Conservation (phyloP, 1,140 invertebrate genomes). For the Ceratosolen solmsi region DNA sequence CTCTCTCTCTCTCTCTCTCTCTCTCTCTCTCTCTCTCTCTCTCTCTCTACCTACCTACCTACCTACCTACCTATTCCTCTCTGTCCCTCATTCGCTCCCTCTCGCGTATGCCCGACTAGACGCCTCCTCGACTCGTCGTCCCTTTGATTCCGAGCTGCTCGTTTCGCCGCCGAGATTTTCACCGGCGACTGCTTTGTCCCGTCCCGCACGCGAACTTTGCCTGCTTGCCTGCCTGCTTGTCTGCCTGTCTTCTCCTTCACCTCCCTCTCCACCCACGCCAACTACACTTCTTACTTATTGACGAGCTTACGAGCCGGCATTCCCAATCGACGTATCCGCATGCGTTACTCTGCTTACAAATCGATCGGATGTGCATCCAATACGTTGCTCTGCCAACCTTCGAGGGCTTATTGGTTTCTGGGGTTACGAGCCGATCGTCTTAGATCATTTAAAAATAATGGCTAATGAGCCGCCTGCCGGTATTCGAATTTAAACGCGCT, state of each 20-base stretch:
- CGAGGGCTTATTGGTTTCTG: too few species aligned
- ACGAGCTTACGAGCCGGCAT: not conserved
- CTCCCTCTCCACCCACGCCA: not conserved
- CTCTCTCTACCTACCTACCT: too few species aligned
- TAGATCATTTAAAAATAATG: too few species aligned
- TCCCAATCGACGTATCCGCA: not conserved
- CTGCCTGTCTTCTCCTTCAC: not conserved
- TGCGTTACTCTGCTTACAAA: too few species aligned
- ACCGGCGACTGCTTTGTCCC: not conserved
- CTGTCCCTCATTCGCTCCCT: not conserved
- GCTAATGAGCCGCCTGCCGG: too few species aligned
- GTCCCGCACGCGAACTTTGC: not conserved
- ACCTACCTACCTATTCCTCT: too few species aligned
- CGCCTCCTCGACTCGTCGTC: not conserved
- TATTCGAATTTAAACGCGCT: not conserved
- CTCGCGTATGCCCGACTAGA: not conserved
- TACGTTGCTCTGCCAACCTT: too few species aligned
- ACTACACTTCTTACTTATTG: not conserved
- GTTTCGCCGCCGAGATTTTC: not conserved
- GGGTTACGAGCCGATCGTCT: too few species aligned
- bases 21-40: too few species aligned
- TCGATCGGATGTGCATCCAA: too few species aligned
- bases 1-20: too few species aligned
- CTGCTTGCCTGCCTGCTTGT: too few species aligned
- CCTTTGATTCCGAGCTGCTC: constrained; percentile 9